These are phyloP conservation scores for Adelognathus sp. DNA, from an alignment of 2,888 invertebrate genomes.

Conservation along the genomic window DNA sequence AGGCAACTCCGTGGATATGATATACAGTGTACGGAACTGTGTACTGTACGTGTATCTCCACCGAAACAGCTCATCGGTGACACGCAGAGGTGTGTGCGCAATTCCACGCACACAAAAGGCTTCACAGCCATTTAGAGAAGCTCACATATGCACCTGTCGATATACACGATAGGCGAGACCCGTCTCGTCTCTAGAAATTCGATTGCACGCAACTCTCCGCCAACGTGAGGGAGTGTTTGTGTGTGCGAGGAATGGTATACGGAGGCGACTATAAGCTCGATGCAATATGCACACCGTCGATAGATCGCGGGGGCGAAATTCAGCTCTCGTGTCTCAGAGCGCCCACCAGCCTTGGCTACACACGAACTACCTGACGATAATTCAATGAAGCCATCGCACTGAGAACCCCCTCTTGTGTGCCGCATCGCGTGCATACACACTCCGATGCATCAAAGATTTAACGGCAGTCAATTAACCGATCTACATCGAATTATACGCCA, in stretches of 20 bases:
- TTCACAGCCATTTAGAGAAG: not conserved
- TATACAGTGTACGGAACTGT: not conserved
- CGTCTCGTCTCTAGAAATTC: slow-evolving; percentile 60
- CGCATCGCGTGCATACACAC: not conserved
- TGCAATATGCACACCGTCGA: not conserved
- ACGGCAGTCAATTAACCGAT: slow-evolving; percentile 27
- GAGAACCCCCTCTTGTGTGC: slow-evolving; percentile 12
- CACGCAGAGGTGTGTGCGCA: not conserved
- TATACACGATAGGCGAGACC: slow-evolving; percentile 35
- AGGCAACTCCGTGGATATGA: not conserved
- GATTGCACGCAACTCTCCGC: slow-evolving; percentile 56
- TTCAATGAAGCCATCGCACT: slow-evolving; percentile 44
- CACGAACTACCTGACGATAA: slow-evolving; percentile 47
- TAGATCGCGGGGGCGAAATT: slow-evolving; percentile 3
- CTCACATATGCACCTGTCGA: slow-evolving; percentile 38
- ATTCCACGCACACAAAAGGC: not conserved
- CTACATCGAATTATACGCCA: slow-evolving; percentile 38
- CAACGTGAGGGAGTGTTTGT: not conserved
- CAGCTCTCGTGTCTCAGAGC: not conserved
- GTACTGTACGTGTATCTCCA: not conserved
- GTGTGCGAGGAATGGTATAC: not conserved
- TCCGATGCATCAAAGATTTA: slow-evolving; percentile 30
- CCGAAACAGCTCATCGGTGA: not conserved
- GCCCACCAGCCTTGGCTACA: not conserved
- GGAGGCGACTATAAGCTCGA: not conserved